Evolutionary conservation across 2,888 invertebrate species (phyloP).

Genomic region (Acleris emargana): DNA sequence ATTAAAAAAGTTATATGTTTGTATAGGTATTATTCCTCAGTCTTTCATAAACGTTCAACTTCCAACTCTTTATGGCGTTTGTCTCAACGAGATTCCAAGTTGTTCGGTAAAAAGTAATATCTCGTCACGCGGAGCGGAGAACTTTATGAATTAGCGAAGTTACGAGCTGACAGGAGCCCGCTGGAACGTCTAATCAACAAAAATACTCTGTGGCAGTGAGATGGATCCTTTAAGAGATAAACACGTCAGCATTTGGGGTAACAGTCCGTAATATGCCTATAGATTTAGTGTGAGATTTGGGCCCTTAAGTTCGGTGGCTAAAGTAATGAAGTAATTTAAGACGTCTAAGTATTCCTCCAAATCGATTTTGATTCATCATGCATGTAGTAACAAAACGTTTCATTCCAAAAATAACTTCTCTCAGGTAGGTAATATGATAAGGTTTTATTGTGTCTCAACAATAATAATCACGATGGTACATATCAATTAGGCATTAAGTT

Average conservation of each 20-base stretch:
- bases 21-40: background rate
- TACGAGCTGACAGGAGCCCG: slow-evolving; percentile 28
- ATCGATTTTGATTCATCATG: too few relatives aligned
- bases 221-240: background rate
- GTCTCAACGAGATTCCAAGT: slow-evolving; percentile 16
- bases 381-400: too few relatives aligned
- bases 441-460: too few relatives aligned
- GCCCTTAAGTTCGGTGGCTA: too few relatives aligned
- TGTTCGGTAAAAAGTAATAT: slow-evolving; percentile 24
- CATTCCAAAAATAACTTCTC: too few relatives aligned
- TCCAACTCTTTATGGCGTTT: slow-evolving; percentile 24
- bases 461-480: too few relatives aligned
- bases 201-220: slow-evolving; percentile 6
- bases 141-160: slow-evolving; percentile 36
- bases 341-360: too few relatives aligned
- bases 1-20: background rate
- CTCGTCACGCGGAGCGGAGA: slow-evolving; percentile 22
- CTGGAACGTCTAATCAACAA: slow-evolving; percentile 17
- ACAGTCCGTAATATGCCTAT: background rate
- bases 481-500: too few relatives aligned
- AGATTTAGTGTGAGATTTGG: too few relatives aligned
- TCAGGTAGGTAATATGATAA: too few relatives aligned
- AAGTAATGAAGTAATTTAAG: too few relatives aligned
- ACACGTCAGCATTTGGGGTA: background rate
- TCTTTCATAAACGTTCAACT: slow-evolving; percentile 16